Percentiles rank a stretch among this genome's conserved stretches.
phyloP scores from a whole-genome alignment of 2,888 invertebrate genomes.

The Dolichopus griseipennis region DNA sequence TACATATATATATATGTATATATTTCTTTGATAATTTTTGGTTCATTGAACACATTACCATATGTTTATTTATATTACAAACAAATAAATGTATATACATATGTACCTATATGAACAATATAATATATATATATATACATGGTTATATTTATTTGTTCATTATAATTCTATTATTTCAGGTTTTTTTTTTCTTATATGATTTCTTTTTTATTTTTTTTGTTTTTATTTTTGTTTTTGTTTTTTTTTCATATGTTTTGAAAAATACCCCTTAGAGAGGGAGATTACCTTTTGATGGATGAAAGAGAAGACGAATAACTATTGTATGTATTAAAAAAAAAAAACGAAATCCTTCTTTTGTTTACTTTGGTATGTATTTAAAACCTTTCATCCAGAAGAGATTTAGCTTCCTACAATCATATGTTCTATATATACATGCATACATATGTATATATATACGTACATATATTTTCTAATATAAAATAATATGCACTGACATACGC shows the following conservation, averaged over 20 bases:
- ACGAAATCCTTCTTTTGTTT: not conserved
- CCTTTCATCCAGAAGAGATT: no score
- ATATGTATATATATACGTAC: not conserved
- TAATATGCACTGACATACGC: no score
- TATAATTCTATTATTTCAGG: no score
- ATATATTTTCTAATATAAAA: no score
- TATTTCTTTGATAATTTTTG: not conserved
- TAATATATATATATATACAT: no score
- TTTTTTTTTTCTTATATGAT: no score
- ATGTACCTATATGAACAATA: not conserved
- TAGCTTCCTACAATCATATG: not conserved
- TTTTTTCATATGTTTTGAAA: not conserved
- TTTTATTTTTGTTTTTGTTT: no score
- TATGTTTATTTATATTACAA: not conserved
- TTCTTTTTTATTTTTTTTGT: no score
- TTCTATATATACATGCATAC: not conserved
- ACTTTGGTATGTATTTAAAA: not conserved
- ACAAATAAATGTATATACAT: not conserved
- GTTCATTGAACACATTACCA: slow-evolving; percentile 4
- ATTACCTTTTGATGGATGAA: slow-evolving; percentile 1
- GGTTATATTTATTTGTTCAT: no score
- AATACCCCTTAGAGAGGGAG: slow-evolving; percentile 3
- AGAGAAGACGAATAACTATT: no score
- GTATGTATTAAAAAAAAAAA: not conserved
- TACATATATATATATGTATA: no score